Base-by-base conservation (phyloP, 2,888 invertebrate species). In the Andricus quercusramuli region DNA sequence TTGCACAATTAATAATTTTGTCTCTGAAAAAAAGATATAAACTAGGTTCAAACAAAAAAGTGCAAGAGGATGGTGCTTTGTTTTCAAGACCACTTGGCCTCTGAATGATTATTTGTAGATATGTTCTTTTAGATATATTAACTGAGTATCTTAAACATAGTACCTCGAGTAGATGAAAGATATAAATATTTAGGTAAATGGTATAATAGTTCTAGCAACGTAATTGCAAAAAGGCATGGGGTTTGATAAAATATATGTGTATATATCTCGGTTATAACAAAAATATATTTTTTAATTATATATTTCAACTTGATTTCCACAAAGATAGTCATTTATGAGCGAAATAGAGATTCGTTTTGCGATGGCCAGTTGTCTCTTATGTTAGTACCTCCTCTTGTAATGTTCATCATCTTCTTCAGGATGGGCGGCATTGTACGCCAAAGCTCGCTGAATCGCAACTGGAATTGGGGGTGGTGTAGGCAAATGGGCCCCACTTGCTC, bases 391-490 rank as follows among this genome's bases (percentile, higher is more conserved):
- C 68, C 84, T 84, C 5, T 78, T 81, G 51, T 80, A 78, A 20
- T 79, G 82, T 25, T 92, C 91, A 82, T 93, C 47, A 47, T 47
- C 93, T 85, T 93, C 93, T 84, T 93, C 93, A 65, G 93, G 93
- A 82, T 93, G 93, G 59, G 93, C 93, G 29, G 93, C 93, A 83
- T 95, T 93, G 92, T 94, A 95, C 29, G 95, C 96, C 85, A 96
- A 92, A 70, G 96, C 95, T 84, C 94, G 95, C 88, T 95, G 95
- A 85, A 97, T 97, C 85, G 95, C 96, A 78, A 95, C 94, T 13
- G 97, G 97, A 85, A 96, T 96, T 29, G 97, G 96, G n/a, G 97
- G 97, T 6, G 97, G 96, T 13, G 97, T 97, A 20, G 97, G 97
- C 67, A 97, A 93, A 92, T 97, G 97, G 74, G 95, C 96, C 59